Base-by-base conservation (phyloP, 2,888 invertebrate genomes). In the Danaus chrysippus region DNA sequence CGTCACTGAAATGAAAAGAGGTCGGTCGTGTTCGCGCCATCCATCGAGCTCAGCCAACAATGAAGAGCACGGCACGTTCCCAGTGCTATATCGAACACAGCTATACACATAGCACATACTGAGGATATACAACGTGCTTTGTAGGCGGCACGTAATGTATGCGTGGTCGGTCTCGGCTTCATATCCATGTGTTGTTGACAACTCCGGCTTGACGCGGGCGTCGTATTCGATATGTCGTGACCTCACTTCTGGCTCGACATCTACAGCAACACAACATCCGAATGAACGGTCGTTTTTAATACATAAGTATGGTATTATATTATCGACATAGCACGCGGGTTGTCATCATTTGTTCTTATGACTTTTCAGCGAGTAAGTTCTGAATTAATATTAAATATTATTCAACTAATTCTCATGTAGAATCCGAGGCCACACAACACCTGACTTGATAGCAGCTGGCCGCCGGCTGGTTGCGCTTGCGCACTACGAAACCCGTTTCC, bases 1-100 rank as follows among this genome's bases (percentile, higher is more conserved):
- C 82, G 86, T 86, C 83, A 83, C 83, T 86, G 84, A 83, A 87
- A 84, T 78, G 79, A 81, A 90, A 88, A 89, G 87, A 89, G 89
- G 87, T 87, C 89, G 86, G 71, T 74, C 78, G 80, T 80, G 83
- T 76, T 79, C 79, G 73, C 80, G 81, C 78, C 82, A 80, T 70
- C 72, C 72, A 70, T 75, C 74, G 76, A 78, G 75, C 78, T 77
- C 82, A 79, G 81, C 82, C 85, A 82, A 86, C 86, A 82, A 78
- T 75, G 81, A 81, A 70, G 74, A 79, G 76, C 74, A 68, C 72
- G 74, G 73, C 73, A 73, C 74, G 73, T 71, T 78, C 77, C 76
- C 78, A 80, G 77, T 78, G 81, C 79, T 84, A 83, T 83, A 84
- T 83, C 72, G 79, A 81, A 79, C 79, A 49, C 73, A 73, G 78